Evolutionary conservation across 2,888 invertebrate genomes (phyloP).

Genomic region (Himalopsyche japonica): DNA sequence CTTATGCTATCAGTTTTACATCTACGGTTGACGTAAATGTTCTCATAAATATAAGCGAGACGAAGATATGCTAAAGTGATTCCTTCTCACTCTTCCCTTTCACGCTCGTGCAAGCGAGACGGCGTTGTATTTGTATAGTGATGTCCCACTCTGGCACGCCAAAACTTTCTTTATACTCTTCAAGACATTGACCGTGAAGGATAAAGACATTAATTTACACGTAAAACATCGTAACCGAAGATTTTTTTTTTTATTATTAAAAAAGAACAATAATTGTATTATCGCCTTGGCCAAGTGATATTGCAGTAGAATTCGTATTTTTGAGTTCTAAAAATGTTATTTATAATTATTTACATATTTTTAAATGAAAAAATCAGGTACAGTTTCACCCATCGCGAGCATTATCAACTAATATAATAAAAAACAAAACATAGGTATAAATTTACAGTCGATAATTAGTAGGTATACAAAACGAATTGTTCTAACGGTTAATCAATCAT

Average conservation of each 20-base stretch:
- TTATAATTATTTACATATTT: too few relatives aligned
- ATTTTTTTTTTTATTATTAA: background rate
- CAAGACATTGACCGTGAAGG: background rate
- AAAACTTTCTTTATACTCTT: background rate
- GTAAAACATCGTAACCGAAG: background rate
- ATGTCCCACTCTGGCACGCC: background rate
- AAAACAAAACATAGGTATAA: too few relatives aligned
- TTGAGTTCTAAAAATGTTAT: too few relatives aligned
- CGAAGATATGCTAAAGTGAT: background rate
- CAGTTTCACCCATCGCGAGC: too few relatives aligned
- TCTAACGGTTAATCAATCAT: too few relatives aligned
- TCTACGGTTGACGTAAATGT: background rate
- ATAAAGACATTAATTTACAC: background rate
- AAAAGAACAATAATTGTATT: too few relatives aligned
- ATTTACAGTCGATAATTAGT: too few relatives aligned
- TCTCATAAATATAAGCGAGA: background rate
- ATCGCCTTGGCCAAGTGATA: too few relatives aligned
- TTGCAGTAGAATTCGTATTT: too few relatives aligned
- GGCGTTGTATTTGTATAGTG: background rate
- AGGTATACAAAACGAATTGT: too few relatives aligned
- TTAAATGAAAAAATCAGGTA: too few relatives aligned
- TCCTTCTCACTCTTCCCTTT: background rate
- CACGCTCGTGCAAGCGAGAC: background rate
- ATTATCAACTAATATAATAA: too few relatives aligned
- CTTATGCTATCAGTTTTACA: background rate